A percentile compares a stretch with the other conserved stretches of the same genome.
phyloP scores from a whole-genome alignment of 2,113 vertebrate genomes.

The Heliornis fulica region DNA sequence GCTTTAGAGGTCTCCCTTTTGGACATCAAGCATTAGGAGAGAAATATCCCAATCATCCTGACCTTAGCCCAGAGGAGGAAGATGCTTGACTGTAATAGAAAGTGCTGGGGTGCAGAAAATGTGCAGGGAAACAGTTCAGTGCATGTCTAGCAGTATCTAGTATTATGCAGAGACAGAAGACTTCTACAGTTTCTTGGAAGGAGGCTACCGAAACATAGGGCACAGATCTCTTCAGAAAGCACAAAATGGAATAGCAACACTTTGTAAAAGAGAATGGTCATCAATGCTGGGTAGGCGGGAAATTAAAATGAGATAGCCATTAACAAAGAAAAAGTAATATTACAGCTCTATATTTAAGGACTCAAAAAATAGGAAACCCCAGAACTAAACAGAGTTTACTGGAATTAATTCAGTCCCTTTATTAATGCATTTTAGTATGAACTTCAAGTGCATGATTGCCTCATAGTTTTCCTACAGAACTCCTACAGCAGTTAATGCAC shows the following conservation, averaged over 20 bases:
- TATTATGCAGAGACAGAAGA: background rate
- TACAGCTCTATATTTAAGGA: background rate
- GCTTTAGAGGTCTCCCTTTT: background rate
- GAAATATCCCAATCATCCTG: background rate
- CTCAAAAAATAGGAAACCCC: background rate
- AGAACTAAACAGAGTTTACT: background rate
- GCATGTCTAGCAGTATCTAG: background rate
- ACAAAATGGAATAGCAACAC: background rate
- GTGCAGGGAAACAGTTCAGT: background rate
- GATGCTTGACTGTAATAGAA: background rate
- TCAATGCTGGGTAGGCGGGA: too few relatives aligned
- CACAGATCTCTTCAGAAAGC: background rate
- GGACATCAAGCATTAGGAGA: background rate
- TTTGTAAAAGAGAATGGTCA: background rate
- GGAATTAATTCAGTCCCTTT: background rate
- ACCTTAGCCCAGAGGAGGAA: background rate
- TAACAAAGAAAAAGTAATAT: background rate
- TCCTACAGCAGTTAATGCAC: background rate
- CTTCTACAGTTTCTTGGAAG: background rate
- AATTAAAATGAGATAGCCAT: background rate
- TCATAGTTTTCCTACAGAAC: background rate
- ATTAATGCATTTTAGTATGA: background rate
- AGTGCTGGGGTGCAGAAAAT: background rate
- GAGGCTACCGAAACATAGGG: background rate
- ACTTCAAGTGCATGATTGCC: background rate